Base-by-base conservation (phyloP, 2,113 vertebrate species). In the Erythrolamprus reginae region DNA sequence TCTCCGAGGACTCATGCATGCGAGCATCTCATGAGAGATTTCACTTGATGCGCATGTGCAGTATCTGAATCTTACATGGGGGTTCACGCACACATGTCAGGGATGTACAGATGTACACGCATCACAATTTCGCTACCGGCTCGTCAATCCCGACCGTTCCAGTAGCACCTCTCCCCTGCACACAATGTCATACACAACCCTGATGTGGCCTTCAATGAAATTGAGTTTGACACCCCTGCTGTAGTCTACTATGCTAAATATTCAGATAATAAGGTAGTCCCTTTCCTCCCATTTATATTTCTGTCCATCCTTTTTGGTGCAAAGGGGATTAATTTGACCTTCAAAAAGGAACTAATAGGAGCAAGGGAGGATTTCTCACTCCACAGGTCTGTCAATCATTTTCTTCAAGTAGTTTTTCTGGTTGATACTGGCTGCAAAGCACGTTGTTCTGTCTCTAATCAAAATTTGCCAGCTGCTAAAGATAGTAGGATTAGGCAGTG, bases 251-350 rank as follows among this genome's bases (percentile, higher is more conserved):
- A 94, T 93, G 47, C 65, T 93, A 86, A 45, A 77, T 93, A 87
- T 52, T 90, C 83, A 88, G 84, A 86, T 82, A 91, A 87, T 92
- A 92, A 51, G 0, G 93, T 90, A n/a, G n/a, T n/a, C 89, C 92
- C 82, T 89, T 94, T 93, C 91, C 87, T 89, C 91, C 90, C 91
- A 92, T 23, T 77, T 92, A 33, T 1, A 51, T 21, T 93, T n/a
- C 70, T 89, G 38, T 93, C 95, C 58, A 77, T 86, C 26, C 90
- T 94, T 90, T 70, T 47, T 86, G 82, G 70, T 89, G 86, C 85
- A 91, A 94, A 91, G 90, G 2, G 70, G 94, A 92, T 33, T 96
- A 96, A 96, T 96, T 95, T 95, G 89, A 52, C 55, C 95, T 92
- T 95, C 95, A 96, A 94, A 94, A 91, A 42, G 51, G 90, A 95